Conservation (phyloP, 2,888 invertebrate species). For the Drosophila mercatorum region DNA sequence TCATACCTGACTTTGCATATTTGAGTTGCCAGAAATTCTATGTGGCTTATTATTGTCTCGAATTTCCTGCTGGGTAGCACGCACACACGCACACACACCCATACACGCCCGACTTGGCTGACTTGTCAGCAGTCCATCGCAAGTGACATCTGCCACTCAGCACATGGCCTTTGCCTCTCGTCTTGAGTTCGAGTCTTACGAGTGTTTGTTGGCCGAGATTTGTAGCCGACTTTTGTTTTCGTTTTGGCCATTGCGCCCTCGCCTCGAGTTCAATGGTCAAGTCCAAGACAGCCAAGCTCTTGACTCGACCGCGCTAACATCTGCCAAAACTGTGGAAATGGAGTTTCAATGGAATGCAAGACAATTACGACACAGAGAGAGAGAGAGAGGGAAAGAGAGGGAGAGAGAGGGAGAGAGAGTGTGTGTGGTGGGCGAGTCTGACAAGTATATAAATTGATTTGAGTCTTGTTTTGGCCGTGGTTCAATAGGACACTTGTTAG, state of each 20-base stretch:
- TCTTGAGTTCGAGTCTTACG: slow-evolving; percentile 49
- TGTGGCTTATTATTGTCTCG: neutral
- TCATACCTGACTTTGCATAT: too few species aligned
- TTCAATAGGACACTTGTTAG: slow-evolving; percentile 69
- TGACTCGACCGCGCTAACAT: slow-evolving; percentile 8
- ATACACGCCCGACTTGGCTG: slow-evolving; percentile 20
- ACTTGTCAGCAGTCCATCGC: slow-evolving; percentile 69
- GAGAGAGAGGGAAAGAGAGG: neutral
- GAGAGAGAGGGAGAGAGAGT: neutral
- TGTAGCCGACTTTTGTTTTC: slow-evolving; percentile 40
- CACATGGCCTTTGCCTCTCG: slow-evolving; percentile 49
- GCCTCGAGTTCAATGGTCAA: slow-evolving; percentile 71
- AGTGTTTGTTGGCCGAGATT: slow-evolving; percentile 55
- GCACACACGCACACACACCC: neutral
- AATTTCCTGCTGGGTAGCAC: slow-evolving; percentile 47
- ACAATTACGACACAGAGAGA: slow-evolving; percentile 26
- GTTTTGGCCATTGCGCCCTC: slow-evolving; percentile 19
- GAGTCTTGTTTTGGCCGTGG: slow-evolving; percentile 46
- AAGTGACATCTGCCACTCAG: slow-evolving; percentile 72
- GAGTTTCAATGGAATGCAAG: slow-evolving; percentile 31
- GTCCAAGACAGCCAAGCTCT: slow-evolving; percentile 16
- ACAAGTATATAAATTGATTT: slow-evolving; percentile 64
- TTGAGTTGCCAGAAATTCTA: neutral
- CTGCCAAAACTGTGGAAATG: slow-evolving; percentile 23
- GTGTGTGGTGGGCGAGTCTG: neutral